Conservation (phyloP, 2,797 vertebrate genomes). For the Chloroceryle inda region DNA sequence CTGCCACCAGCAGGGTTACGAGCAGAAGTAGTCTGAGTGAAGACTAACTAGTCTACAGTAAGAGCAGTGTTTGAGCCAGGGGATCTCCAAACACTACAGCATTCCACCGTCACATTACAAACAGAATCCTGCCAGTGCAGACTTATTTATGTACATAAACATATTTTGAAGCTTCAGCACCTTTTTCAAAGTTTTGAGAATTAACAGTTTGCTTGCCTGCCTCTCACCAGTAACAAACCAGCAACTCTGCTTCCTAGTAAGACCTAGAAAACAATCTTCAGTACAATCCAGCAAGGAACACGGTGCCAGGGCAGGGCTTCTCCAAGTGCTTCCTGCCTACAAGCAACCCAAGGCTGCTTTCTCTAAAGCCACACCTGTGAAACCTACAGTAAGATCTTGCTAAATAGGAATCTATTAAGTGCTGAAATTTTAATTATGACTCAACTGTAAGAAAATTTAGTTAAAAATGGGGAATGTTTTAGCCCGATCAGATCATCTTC, state of each 20-base stretch:
- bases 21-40: background rate
- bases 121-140: background rate
- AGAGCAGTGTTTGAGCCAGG: background rate
- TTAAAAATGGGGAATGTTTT: background rate
- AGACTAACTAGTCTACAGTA: background rate
- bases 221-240: background rate
- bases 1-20: background rate
- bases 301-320: background rate
- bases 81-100: background rate
- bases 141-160: background rate
- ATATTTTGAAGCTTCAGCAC: background rate
- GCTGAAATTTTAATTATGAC: background rate
- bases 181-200: background rate
- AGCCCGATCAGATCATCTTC: background rate
- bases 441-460: background rate
- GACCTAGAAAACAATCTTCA: background rate
- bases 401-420: background rate
- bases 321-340: background rate
- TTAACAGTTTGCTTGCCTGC: background rate
- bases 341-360: background rate
- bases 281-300: background rate
- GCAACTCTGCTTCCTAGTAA: background rate
- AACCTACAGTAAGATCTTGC: background rate
- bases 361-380: background rate
- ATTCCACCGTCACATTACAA: background rate